Conservation (phyloP, 2,113 vertebrate species). For the Ictidomys tridecemlineatus region DNA sequence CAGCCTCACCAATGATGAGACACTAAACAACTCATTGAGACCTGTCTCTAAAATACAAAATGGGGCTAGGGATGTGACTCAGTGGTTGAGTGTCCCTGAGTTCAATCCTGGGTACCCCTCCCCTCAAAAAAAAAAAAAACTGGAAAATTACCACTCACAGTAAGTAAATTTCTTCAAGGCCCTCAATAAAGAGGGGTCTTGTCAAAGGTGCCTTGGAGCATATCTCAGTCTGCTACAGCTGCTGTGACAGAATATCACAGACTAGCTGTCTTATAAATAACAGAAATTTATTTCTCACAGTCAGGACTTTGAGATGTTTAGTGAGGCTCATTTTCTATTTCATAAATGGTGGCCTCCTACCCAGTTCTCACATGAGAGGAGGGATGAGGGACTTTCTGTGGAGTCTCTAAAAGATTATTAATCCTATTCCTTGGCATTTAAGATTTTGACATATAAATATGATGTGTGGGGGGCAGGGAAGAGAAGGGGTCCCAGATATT, state of each 20-base stretch:
- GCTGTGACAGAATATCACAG: not conserved
- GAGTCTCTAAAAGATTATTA: not conserved
- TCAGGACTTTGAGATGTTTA: not conserved
- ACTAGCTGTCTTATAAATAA: not conserved
- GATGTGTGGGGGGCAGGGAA: not conserved
- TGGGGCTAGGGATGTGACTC: too few relatives aligned
- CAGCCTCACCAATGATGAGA: too few relatives aligned
- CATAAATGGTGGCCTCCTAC: not conserved
- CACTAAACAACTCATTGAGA: too few relatives aligned
- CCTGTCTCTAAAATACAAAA: too few relatives aligned
- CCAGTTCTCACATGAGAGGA: not conserved
- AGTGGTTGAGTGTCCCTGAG: too few relatives aligned
- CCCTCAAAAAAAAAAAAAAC: not conserved
- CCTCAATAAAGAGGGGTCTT: not conserved
- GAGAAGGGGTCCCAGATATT: not conserved
- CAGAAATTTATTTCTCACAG: not conserved
- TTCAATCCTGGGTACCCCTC: too few relatives aligned
- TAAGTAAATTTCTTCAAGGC: not conserved
- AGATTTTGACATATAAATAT: not conserved
- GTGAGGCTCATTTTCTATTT: not conserved
- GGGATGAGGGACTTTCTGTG: not conserved
- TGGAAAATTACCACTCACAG: not conserved
- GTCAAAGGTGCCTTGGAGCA: not conserved
- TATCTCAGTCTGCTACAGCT: accelerated
- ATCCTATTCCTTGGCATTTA: not conserved